phyloP scores from a whole-genome alignment of 2,888 invertebrate species.

The Siphonodentalium dalli region DNA sequence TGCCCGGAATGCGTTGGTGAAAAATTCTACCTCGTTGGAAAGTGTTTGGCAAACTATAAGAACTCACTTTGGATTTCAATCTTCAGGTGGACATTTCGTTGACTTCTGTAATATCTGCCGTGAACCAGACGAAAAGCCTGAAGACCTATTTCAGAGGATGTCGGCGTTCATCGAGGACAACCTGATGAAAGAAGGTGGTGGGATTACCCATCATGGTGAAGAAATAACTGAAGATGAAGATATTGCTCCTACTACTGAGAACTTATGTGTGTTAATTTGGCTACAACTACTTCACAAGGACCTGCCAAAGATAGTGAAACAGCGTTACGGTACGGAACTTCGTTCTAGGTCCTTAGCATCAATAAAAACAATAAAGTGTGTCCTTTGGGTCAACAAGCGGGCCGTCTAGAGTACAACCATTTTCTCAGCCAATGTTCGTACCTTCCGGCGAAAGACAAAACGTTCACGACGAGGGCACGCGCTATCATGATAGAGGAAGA shows the following conservation, averaged over 20 bases:
- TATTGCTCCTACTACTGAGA: constrained; percentile 14
- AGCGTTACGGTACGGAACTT: constrained; percentile 20
- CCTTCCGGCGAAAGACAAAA: constrained; percentile 13
- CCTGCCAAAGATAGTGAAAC: constrained; percentile 12
- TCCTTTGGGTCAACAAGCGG: constrained; percentile 17
- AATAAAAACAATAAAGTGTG: not conserved
- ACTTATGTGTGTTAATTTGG: constrained; percentile 14
- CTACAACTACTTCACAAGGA: constrained; percentile 11
- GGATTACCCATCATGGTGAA: too few relatives aligned
- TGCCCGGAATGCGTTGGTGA: constrained; percentile 4
- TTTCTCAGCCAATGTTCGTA: constrained; percentile 12
- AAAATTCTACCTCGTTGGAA: constrained; percentile 10
- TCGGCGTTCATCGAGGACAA: constrained; percentile 23
- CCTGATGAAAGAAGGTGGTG: not conserved
- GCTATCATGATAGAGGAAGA: not conserved
- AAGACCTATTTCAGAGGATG: too few relatives aligned
- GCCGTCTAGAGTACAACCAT: constrained; percentile 5
- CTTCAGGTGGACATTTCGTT: constrained; percentile 19
- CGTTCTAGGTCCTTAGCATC: constrained; percentile 5
- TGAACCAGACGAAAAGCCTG: too few relatives aligned
- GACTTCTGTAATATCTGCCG: constrained; percentile 11
- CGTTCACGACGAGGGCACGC: not conserved
- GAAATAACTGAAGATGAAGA: not conserved
- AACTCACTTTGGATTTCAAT: constrained; percentile 26
- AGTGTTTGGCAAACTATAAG: constrained; percentile 14